phyloP scores from a whole-genome alignment of 2,888 invertebrate species.

The Amorpha juglandis region DNA sequence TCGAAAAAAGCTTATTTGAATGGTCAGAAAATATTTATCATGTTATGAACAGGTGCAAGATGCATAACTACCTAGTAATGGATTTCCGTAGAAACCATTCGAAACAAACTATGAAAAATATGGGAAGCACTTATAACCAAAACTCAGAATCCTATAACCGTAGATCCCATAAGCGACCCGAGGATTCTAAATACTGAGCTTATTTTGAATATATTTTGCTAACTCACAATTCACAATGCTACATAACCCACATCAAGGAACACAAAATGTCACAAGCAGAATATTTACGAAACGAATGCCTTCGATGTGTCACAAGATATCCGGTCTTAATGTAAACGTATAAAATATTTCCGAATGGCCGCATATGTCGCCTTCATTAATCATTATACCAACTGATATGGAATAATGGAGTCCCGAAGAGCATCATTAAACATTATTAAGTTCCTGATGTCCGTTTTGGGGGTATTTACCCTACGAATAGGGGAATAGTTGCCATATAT shows the following conservation, averaged over 20 bases:
- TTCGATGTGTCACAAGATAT: background rate
- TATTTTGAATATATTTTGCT: background rate
- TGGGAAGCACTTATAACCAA: background rate
- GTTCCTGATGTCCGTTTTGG: constrained; percentile 23
- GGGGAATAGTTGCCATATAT: background rate
- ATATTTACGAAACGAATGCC: background rate
- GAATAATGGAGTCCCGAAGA: constrained; percentile 22
- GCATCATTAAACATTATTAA: constrained; percentile 23
- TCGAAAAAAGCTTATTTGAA: too few relatives aligned
- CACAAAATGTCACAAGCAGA: constrained; percentile 7
- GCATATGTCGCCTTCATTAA: constrained; percentile 9
- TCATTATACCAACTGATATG: constrained; percentile 6
- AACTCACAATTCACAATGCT: background rate
- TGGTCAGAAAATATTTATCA: too few relatives aligned
- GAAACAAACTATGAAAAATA: too few relatives aligned
- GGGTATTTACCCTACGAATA: constrained; percentile 18
- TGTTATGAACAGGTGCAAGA: too few relatives aligned
- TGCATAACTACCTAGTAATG: too few relatives aligned
- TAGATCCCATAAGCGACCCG: too few relatives aligned
- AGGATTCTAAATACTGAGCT: background rate
- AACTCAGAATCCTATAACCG: too few relatives aligned
- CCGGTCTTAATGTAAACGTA: constrained; percentile 7
- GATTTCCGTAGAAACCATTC: too few relatives aligned
- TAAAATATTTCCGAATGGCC: background rate
- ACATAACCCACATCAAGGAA: constrained; percentile 1